Evolutionary conservation across 1,140 invertebrate genomes (phyloP), one percentile per base, ranked within the genome.

Genomic region (Macrosteles quadrilineatus): DNA sequence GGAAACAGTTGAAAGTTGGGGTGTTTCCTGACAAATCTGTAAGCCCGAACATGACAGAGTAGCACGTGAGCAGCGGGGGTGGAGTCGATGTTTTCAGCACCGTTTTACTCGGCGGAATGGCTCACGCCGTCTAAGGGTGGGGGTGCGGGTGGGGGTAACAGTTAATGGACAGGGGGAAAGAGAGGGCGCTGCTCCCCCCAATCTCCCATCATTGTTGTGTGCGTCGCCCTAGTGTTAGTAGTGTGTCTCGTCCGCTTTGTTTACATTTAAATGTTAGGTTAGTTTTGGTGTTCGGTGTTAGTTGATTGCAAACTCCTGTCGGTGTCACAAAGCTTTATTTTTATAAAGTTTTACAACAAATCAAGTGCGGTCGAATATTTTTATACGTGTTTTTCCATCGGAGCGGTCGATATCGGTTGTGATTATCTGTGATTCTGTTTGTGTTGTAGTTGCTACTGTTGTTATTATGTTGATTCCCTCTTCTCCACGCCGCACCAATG

Each of bases 201-300:
- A 14, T n/a, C 32, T 14, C 32, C 32, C 32, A 29, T 59, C 55
- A 59, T 59, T 59, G 55, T 59, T 59, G 55, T 59, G 21, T 59
- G 27, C 55, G 25, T 59, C 55, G 55, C 27, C 47, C 21, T 50
- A 50, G 47, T 50, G 47, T 50, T 50, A 50, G 55, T 59, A 29
- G 12, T 30, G 55, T 59, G 55, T 59, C 9, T 59, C 55, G 55
- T 59, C 55, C 55, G 21, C 21, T 23, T 59, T 59, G 55, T 59
- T 59, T 59, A 59, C 55, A 59, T 59, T 59, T 59, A 30, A 30
- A 30, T 59, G 55, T 59, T 59, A 59, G 55, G 55, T 59, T 59
- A 59, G 55, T 59, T 59, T 53, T 59, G 55, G 25, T 59, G 55
- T 59, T 59, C 23, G 21, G 21, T 59, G 55, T 59, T 59, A 59